Conservation (phyloP, 1,140 invertebrate species). For the Brachionus sp. region DNA sequence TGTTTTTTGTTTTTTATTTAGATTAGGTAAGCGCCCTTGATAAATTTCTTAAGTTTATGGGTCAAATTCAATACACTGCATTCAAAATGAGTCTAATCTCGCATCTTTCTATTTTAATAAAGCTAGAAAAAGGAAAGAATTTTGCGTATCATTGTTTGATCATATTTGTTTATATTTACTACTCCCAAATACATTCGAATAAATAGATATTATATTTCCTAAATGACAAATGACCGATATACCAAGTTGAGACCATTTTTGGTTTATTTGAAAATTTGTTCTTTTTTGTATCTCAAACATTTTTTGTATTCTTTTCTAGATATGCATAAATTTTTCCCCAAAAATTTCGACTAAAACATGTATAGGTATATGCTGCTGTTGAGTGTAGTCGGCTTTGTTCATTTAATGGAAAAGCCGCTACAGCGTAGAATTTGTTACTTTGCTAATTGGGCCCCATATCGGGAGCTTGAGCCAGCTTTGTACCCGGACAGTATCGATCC, state of each 20-base stretch:
- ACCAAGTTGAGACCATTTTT: background rate
- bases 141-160: background rate
- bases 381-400: background rate
- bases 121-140: background rate
- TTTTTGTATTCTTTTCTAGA: background rate
- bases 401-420: background rate
- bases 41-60: background rate
- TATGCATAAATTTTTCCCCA: background rate
- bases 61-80: background rate
- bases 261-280: background rate
- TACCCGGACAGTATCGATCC: slow-evolving; percentile 91
- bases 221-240: slow-evolving; percentile 18
- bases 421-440: slow-evolving; percentile 54
- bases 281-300: background rate
- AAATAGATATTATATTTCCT: background rate
- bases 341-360: background rate
- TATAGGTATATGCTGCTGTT: background rate
- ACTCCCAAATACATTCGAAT: background rate
- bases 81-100: background rate
- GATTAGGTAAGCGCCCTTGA: slow-evolving; percentile 42
- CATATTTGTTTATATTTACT: slow-evolving; percentile 25
- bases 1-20: background rate
- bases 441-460: slow-evolving; percentile 59
- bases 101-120: background rate
- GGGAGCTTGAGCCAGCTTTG: slow-evolving; percentile 80